Base-by-base conservation (phyloP, 2,797 vertebrate genomes). In the Vespertilio murinus region DNA sequence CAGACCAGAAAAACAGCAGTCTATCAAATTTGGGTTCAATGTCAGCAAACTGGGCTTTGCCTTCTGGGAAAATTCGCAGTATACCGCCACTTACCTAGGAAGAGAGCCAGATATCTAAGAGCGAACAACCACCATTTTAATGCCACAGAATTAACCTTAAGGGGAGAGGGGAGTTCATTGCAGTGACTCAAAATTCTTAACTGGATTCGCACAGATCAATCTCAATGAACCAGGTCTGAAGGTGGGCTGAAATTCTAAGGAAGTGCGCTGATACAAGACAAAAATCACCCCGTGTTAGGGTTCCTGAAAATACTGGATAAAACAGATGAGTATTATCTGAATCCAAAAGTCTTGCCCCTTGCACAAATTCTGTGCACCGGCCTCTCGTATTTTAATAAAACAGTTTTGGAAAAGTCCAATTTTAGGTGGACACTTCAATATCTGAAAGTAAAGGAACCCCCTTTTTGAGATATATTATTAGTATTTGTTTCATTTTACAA, bases 21-120 rank as follows among this genome's bases (percentile, higher is more conserved):
- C 99, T 99, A 98, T 99, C 99, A 78, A 99, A 99, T 98, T 98
- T 99, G 97, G 99, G 99, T 98, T 99, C 99, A 96, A 99, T 99
- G 96, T 99, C 99, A 73, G 99, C 99, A 80, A 99, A 99, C 98
- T 99, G 99, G 96, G 99, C 98, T 98, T 99, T 99, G 96, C 99
- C 99, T 98, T 99, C 99, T 67, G 99, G 99, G 98, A 99, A 99
- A 98, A 99, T 99, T 97, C 99, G 99, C 95, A 99, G 99, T 98
- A 99, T 98, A 96, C 99, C 99, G 78, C 99, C 99, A 70, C 99
- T 99, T 98, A 98, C 98, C 98, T 98, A 95, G 42, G 97, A 96
- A 96, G 96, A 96, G 97, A 97, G 69, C 17, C 84, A 69, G 92
- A 77, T 13, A 23, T 2, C 25, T 94, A 25, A 90, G 71, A 17